phyloP scores from a whole-genome alignment of 2,797 vertebrate genomes.

The Lacerta viridis region DNA sequence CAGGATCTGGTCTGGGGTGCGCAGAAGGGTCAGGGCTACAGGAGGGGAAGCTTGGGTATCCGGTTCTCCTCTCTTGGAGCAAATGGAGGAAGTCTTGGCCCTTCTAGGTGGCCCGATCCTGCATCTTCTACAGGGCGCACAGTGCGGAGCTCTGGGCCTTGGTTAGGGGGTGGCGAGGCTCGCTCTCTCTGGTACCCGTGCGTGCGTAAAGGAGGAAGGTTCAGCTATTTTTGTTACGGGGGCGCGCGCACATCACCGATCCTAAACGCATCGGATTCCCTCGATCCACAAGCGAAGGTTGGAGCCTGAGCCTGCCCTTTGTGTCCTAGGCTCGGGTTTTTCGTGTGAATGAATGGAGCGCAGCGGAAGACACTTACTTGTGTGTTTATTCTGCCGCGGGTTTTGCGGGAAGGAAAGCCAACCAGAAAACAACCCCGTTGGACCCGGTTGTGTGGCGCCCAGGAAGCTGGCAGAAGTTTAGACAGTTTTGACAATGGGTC shows the following conservation, averaged over 20 bases:
- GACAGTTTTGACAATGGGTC: not conserved
- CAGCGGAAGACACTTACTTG: not conserved
- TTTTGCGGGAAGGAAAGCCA: not conserved
- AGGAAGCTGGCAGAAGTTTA: not conserved
- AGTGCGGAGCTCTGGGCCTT: too few species aligned
- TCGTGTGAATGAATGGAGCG: not conserved
- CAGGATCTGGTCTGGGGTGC: not conserved
- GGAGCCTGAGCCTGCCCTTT: too few species aligned
- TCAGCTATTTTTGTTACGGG: not conserved
- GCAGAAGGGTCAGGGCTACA: not conserved
- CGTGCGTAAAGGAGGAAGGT: not conserved
- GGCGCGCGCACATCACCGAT: not conserved
- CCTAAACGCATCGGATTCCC: not conserved
- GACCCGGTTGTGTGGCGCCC: not conserved
- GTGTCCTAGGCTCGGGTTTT: not conserved
- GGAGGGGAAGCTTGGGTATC: not conserved
- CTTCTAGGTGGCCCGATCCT: too few species aligned
- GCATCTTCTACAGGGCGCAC: not conserved
- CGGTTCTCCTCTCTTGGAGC: not conserved
- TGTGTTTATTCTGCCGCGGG: not conserved
- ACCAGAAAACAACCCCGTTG: too few species aligned
- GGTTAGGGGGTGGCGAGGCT: not conserved
- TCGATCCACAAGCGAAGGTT: too few species aligned
- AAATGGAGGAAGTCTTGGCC: not conserved
- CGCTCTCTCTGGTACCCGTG: too few species aligned